Percentiles rank a stretch among this genome's conserved stretches.
Evolutionary conservation across 1,140 invertebrate genomes (phyloP).

Genomic region (Zophobas atratus): DNA sequence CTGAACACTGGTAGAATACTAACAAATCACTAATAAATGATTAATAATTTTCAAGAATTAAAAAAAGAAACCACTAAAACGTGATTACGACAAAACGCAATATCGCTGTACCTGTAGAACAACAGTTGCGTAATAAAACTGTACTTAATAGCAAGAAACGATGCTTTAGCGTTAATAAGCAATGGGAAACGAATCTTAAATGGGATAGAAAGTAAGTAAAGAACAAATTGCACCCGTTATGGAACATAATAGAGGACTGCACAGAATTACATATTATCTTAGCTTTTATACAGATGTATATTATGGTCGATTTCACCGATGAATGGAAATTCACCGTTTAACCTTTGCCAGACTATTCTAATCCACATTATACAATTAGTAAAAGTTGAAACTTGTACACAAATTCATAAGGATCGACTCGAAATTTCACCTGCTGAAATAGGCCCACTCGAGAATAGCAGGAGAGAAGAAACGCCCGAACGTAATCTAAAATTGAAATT

Average conservation of each 20-base stretch:
- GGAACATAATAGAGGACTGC: conserved; percentile 37
- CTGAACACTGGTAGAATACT: conserved; percentile 6
- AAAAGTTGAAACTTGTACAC: conserved; percentile 8
- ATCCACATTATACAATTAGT: conserved; percentile 34
- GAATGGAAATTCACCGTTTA: conserved; percentile 32
- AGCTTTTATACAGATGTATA: conserved; percentile 22
- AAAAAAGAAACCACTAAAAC: too few species aligned
- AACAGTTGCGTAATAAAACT: conserved; percentile 19
- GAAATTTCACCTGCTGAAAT: conserved; percentile 8
- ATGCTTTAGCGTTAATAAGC: not conserved
- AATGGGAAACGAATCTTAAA: conserved; percentile 39
- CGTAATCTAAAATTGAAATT: not conserved
- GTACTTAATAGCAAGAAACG: conserved; percentile 17
- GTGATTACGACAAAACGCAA: not conserved
- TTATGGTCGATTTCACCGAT: conserved; percentile 8
- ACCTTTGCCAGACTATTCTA: conserved; percentile 26
- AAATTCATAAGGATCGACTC: conserved; percentile 8
- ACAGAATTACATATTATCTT: conserved; percentile 17
- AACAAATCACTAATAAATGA: conserved; percentile 17
- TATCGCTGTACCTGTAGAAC: not conserved
- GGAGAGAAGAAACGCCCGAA: not conserved
- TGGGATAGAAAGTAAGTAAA: conserved; percentile 29
- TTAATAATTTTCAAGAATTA: conserved; percentile 10
- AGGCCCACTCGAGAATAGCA: not conserved
- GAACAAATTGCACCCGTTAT: conserved; percentile 32